Base-by-base conservation (phyloP, 2,113 vertebrate species). In the Lophius piscatorius region DNA sequence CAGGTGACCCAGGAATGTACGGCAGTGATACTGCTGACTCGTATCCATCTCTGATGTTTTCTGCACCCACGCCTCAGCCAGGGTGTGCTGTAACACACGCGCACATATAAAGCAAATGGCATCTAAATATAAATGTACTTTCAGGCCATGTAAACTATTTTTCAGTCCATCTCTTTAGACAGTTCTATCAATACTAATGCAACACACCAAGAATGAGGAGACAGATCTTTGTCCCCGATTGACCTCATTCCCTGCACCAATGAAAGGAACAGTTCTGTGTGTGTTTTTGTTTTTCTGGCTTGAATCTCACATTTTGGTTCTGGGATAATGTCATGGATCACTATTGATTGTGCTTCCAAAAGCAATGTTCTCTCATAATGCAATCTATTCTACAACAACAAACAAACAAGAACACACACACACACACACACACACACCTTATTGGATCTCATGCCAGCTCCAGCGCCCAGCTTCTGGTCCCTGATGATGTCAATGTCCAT, bases 51-150 rank as follows among this genome's bases (percentile, higher is more conserved):
- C 97, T 0, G 95, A 96, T 18, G 95, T 97, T 70, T 98, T 98
- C 91, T 93, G 94, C 24, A 99, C 94, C 97, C 97, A 99, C 48
- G 95, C 93, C 75, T 98, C 97, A 48, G 94, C 95, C 72, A 98
- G 91, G 0, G 78, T 91, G 83, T 99, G 97, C 97, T 99, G 81
- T 17, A 79, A 56, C 72, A 81, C 63, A 88, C 81, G 87, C 80
- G 41, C 21, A 59, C n/a, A 49, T n/a, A 71, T n/a, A 61, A 20
- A 67, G 9, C 70, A 9, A 34, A 44, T 78, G 9, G 7, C 64
- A 11, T 36, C 38, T 77, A 9, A 46, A 49, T 28, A 20, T 7
- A 54, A 59, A 63, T 42, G n/a, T 11, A 39, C 4, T 20, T 56
- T 64, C 9, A 47, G 73, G 14, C 7, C 24, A 7, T 0, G 24